phyloP scores from a whole-genome alignment of 2,888 invertebrate genomes.

The Macrosiphum euphorbiae region DNA sequence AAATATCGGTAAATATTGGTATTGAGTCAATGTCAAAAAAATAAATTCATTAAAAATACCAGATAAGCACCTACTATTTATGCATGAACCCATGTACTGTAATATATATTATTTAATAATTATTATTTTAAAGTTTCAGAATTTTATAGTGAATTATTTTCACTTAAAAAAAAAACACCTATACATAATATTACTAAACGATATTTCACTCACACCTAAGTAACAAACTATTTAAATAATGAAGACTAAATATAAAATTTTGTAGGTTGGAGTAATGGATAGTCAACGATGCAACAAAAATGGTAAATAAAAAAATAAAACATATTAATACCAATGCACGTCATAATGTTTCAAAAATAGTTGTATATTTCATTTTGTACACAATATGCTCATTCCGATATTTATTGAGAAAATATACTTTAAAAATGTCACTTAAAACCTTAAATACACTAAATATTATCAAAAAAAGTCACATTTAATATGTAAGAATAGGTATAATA shows the following conservation, averaged over 20 bases:
- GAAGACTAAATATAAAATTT: not conserved
- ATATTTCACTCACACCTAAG: not conserved
- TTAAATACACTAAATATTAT: not conserved
- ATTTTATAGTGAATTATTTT: not conserved
- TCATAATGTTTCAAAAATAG: not conserved
- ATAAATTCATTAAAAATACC: not conserved
- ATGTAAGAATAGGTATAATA: not conserved
- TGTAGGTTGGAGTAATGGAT: not conserved
- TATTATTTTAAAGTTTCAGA: no score
- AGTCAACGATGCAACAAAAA: not conserved
- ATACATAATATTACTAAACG: not conserved
- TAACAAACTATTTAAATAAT: not conserved
- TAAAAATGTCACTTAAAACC: not conserved
- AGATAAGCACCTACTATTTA: not conserved
- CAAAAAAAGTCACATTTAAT: not conserved
- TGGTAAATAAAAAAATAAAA: not conserved
- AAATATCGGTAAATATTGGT: not conserved
- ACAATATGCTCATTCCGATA: not conserved
- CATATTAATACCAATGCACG: not conserved
- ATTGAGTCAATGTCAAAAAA: not conserved
- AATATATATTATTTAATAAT: not conserved
- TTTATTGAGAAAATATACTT: not conserved
- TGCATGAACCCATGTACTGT: not conserved
- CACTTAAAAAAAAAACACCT: not conserved
- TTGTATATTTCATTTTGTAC: not conserved